Conservation (phyloP, 2,888 invertebrate genomes). For the Drosophila multiciliata region DNA sequence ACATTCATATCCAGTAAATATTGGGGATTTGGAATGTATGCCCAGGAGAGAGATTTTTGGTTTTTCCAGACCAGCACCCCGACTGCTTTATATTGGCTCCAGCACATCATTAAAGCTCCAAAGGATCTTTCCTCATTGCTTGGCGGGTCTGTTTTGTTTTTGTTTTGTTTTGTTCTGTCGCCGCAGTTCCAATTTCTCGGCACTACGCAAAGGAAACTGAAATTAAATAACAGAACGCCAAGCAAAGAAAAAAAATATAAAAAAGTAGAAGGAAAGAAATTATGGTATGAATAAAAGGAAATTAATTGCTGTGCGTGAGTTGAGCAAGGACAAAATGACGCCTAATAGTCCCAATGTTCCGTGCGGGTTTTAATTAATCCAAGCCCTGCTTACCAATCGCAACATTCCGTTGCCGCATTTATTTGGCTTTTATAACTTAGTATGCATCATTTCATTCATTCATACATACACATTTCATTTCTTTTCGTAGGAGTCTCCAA, state of each 20-base stretch:
- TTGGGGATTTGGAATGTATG: constrained; percentile 29
- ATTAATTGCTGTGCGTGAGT: constrained; percentile 67
- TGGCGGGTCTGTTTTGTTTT: constrained; percentile 48
- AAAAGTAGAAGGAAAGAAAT: constrained; percentile 69
- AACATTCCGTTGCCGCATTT: constrained; percentile 37
- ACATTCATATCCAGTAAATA: constrained; percentile 38
- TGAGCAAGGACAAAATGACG: constrained; percentile 66
- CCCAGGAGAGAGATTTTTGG: constrained; percentile 75
- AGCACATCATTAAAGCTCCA: constrained; percentile 69
- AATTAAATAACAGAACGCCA: constrained; percentile 32
- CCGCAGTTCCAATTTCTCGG: constrained; percentile 21
- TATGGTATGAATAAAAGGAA: constrained; percentile 75
- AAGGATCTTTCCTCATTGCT: constrained; percentile 17
- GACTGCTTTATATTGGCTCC: constrained; percentile 46
- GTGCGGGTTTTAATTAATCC: constrained; percentile 61
- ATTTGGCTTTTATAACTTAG: constrained; percentile 65
- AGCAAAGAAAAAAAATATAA: constrained; percentile 28
- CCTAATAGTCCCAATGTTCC: constrained; percentile 56
- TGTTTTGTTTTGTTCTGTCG: constrained; percentile 22
- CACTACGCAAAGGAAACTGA: constrained; percentile 27
- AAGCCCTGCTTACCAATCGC: constrained; percentile 12
- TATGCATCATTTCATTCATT: constrained; percentile 62
- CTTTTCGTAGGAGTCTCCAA: not conserved
- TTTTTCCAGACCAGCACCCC: constrained; percentile 63
- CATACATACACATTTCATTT: constrained; percentile 34